Evolutionary conservation across 2,888 invertebrate species (phyloP).

Genomic region (Hermaeophaga mercurialis): DNA sequence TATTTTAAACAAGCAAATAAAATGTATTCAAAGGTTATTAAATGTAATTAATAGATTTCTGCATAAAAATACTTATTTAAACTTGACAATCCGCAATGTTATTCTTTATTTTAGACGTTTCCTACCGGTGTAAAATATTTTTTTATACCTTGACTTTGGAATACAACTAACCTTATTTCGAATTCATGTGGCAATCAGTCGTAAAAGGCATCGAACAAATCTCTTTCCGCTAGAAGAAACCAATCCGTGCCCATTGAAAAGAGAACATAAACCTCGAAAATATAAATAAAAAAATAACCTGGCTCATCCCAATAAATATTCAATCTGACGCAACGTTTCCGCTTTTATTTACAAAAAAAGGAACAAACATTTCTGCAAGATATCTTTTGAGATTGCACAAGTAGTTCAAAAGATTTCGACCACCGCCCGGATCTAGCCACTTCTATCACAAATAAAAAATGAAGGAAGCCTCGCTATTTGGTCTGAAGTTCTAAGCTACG

Average conservation of each 20-base stretch:
- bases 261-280: slow-evolving; percentile 10
- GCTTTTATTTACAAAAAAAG: slow-evolving; percentile 28
- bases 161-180: slow-evolving; percentile 1
- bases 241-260: slow-evolving; percentile 8
- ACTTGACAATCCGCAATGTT: too few relatives aligned
- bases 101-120: too few relatives aligned
- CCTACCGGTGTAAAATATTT: too few relatives aligned
- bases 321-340: slow-evolving; percentile 30
- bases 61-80: too few relatives aligned
- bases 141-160: too few relatives aligned
- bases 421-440: slow-evolving; percentile 3
- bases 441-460: too few relatives aligned
- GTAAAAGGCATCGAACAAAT: slow-evolving; percentile 10
- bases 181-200: slow-evolving; percentile 4
- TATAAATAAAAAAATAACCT: slow-evolving; percentile 27
- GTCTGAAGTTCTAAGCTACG: too few relatives aligned
- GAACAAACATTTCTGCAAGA: slow-evolving; percentile 31
- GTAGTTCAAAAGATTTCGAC: neutral
- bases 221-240: neutral
- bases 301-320: slow-evolving; percentile 33
- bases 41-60: too few relatives aligned
- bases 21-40: too few relatives aligned
- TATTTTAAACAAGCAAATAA: too few relatives aligned
- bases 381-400: slow-evolving; percentile 20
- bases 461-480: too few relatives aligned